These are phyloP conservation scores for Poeciliopsis paucimaculata DNA, from an alignment of 2,797 vertebrate genomes.

Conservation along the genomic window DNA sequence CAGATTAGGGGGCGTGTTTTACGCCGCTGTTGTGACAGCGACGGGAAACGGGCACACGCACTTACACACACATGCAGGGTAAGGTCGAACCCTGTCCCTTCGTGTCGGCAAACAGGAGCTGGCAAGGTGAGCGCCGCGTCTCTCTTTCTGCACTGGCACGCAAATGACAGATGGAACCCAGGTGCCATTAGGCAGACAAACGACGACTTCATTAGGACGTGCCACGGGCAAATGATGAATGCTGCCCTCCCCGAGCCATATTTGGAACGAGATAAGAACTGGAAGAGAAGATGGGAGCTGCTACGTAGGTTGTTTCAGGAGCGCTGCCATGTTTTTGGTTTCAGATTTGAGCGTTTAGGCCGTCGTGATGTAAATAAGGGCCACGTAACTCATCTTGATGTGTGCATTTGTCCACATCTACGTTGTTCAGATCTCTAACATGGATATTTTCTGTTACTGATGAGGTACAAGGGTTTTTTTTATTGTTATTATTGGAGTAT, in stretches of 20 bases:
- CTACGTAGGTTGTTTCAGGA: slow-evolving; percentile 56
- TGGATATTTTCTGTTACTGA: background rate
- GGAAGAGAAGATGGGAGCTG: slow-evolving; percentile 44
- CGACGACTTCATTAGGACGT: slow-evolving; percentile 78
- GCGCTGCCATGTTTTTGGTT: slow-evolving; percentile 44
- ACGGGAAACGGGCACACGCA: slow-evolving; percentile 33
- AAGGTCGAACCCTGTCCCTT: slow-evolving; percentile 51
- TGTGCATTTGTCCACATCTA: background rate
- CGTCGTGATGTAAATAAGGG: background rate
- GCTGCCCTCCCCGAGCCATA: slow-evolving; percentile 65
- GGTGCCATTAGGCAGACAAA: slow-evolving; percentile 83
- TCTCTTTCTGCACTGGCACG: slow-evolving; percentile 59
- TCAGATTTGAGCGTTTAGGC: slow-evolving; percentile 46
- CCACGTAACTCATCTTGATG: slow-evolving; percentile 8
- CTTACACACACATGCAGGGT: slow-evolving; percentile 9
- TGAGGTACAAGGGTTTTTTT: background rate
- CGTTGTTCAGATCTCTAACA: slow-evolving; percentile 12
- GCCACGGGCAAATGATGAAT: slow-evolving; percentile 77
- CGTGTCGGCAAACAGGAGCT: slow-evolving; percentile 49
- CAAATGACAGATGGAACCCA: slow-evolving; percentile 79
- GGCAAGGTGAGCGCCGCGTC: slow-evolving; percentile 74
- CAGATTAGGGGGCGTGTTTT: slow-evolving; percentile 47
- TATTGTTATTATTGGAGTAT: too few species aligned
- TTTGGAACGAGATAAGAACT: slow-evolving; percentile 66
- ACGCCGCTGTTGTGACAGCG: slow-evolving; percentile 41